Percentiles rank a stretch among this genome's conserved stretches.
phyloP scores from a whole-genome alignment of 2,888 invertebrate species.

The Leptinotarsa peninsularis region DNA sequence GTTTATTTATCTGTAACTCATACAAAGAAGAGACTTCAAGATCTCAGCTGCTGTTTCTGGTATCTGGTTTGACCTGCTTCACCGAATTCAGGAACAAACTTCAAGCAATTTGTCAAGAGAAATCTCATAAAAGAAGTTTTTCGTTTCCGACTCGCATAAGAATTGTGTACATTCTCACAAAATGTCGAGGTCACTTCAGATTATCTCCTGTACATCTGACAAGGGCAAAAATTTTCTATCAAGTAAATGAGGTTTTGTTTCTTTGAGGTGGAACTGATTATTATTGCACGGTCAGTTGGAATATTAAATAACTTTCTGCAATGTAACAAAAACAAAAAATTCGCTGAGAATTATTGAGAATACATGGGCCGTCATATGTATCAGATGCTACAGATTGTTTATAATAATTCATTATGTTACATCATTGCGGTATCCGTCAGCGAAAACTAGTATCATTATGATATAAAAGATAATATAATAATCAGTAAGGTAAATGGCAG shows the following conservation, averaged over 20 bases:
- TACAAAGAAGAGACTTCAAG: neutral
- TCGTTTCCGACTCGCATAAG: neutral
- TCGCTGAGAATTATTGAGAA: too few relatives aligned
- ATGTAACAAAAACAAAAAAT: too few relatives aligned
- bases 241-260: neutral
- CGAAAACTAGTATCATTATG: too few relatives aligned
- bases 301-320: too few relatives aligned
- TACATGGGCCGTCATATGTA: too few relatives aligned
- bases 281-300: too few relatives aligned
- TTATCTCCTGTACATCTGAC: neutral
- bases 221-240: neutral
- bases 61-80: neutral
- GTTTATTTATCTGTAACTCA: neutral
- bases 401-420: too few relatives aligned
- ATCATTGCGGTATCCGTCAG: too few relatives aligned
- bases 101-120: constrained; percentile 2
- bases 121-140: neutral
- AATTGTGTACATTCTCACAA: neutral
- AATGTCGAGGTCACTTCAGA: neutral
- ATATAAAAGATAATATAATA: too few relatives aligned
- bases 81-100: neutral
- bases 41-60: neutral
- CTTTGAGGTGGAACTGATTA: neutral
- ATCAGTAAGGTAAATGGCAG: too few relatives aligned
- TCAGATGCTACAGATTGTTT: too few relatives aligned